Evolutionary conservation across 2,113 vertebrate species (phyloP), one percentile per base, ranked within the genome.

Genomic region (Phaethornis superciliosus): DNA sequence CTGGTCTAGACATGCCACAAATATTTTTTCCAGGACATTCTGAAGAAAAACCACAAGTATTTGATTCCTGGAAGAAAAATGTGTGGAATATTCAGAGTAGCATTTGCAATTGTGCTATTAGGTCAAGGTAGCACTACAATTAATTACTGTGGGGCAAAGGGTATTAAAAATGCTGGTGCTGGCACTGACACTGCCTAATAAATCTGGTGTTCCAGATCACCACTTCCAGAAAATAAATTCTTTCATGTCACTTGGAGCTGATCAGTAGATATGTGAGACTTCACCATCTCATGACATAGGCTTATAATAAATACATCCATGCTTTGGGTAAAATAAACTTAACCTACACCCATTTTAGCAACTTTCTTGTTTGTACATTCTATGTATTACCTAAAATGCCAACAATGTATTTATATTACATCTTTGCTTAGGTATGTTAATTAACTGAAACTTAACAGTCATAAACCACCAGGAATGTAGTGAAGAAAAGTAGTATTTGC

Each of bases 381-480:
- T 89, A 33, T 0, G 6, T 78, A 49, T 81, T 87, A 68, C 72
- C 71, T 84, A 79, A 91, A 90, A 75, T 68, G 56, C 58, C 89
- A 94, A 88, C 88, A 83, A 88, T 42, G 68, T 79, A 94, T 96
- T 97, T 94, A 88, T 77, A 94, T 96, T 95, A 96, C 76, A 54
- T 95, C 82, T 71, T 75, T 84, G 68, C 85, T 94, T 86, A 84
- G 94, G 91, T 93, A 96, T 96, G 94, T 93, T 91, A 94, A 95
- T 95, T 91, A 95, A 89, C 82, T 95, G 76, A 88, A 95, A n/a
- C 93, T 96, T 95, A 95, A 95, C 88, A 96, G 92, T 95, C 94
- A 97, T 94, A 97, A 97, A 96, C 95, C 95, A 93, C 91, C 56
- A 97, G 96, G 94, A 96, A 97, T 95, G 93, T 71, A 93, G 83